Percentiles rank a stretch among this genome's conserved stretches.
These are phyloP conservation scores for Microtus richardsoni DNA, from an alignment of 2,113 vertebrate species.

Conservation along the genomic window DNA sequence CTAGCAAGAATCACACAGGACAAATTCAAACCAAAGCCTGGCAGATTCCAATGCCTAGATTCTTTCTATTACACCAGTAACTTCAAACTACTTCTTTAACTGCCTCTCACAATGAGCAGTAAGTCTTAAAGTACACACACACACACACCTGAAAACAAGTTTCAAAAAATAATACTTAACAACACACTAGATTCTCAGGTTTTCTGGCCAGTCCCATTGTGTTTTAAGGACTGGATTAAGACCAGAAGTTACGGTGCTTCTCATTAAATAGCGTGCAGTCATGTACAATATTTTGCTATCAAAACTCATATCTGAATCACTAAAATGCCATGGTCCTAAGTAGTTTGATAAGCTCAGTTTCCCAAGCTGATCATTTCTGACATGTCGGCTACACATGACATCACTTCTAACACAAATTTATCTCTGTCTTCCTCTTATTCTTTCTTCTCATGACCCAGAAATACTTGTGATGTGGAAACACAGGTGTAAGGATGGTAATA, in stretches of 20 bases:
- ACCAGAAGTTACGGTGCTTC: background rate
- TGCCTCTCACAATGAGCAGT: background rate
- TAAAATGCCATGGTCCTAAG: background rate
- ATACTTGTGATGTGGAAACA: background rate
- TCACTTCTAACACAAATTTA: constrained; percentile 31
- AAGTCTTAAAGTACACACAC: background rate
- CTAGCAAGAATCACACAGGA: background rate
- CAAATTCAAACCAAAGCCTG: background rate
- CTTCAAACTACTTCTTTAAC: constrained; percentile 33
- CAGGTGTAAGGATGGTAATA: constrained; percentile 6
- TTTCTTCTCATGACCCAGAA: background rate
- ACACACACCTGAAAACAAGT: constrained; percentile 21
- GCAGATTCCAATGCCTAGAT: constrained; percentile 23
- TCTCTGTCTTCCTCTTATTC: background rate
- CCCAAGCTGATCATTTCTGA: background rate
- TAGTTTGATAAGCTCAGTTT: background rate
- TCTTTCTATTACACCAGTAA: background rate
- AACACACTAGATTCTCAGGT: background rate
- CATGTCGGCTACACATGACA: background rate
- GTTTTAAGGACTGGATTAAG: background rate
- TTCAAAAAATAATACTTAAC: constrained; percentile 38
- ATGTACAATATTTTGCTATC: constrained; percentile 30
- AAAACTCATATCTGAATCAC: constrained; percentile 44
- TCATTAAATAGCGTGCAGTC: background rate
- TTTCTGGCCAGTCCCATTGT: constrained; percentile 34